A percentile compares a stretch with the other conserved stretches of the same genome.
Conservation (phyloP, 2,888 invertebrate species). For the Carcina quercana region DNA sequence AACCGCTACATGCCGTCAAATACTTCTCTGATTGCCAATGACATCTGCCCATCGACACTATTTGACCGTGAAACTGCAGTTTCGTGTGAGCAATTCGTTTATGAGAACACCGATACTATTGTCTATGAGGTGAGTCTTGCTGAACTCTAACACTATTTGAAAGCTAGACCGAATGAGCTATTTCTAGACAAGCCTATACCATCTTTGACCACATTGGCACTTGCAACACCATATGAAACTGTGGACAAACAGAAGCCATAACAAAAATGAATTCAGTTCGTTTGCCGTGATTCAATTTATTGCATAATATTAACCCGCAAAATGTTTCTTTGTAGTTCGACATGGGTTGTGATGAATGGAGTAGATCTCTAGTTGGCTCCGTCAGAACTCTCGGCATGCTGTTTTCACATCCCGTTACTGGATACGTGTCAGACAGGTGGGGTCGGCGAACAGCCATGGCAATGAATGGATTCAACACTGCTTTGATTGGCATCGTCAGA, state of each 20-base stretch:
- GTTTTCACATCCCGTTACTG: slow-evolving; percentile 78
- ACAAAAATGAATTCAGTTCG: too few species aligned
- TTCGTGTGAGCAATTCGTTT: slow-evolving; percentile 37
- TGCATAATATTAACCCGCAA: too few species aligned
- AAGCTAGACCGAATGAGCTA: too few species aligned
- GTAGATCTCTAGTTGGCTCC: slow-evolving; percentile 80
- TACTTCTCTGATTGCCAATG: background rate
- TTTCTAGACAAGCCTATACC: too few species aligned
- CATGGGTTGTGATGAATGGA: slow-evolving; percentile 79
- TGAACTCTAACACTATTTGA: too few species aligned
- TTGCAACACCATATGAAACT: too few species aligned
- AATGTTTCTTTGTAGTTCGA: slow-evolving; percentile 42
- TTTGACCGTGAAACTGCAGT: slow-evolving; percentile 29
- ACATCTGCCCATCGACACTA: slow-evolving; percentile 34
- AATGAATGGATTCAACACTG: slow-evolving; percentile 71
- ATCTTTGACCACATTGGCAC: too few species aligned
- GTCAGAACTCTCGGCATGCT: slow-evolving; percentile 80
- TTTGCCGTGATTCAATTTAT: too few species aligned
- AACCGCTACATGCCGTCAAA: slow-evolving; percentile 37
- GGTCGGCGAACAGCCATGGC: slow-evolving; percentile 76
- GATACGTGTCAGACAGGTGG: slow-evolving; percentile 81
- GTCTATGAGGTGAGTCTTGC: slow-evolving; percentile 54
- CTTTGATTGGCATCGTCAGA: slow-evolving; percentile 76
- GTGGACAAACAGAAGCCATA: too few species aligned
- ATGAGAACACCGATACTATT: slow-evolving; percentile 40